Evolutionary conservation across 2,113 vertebrate species (phyloP).

Genomic region (Engystomops pustulosus): DNA sequence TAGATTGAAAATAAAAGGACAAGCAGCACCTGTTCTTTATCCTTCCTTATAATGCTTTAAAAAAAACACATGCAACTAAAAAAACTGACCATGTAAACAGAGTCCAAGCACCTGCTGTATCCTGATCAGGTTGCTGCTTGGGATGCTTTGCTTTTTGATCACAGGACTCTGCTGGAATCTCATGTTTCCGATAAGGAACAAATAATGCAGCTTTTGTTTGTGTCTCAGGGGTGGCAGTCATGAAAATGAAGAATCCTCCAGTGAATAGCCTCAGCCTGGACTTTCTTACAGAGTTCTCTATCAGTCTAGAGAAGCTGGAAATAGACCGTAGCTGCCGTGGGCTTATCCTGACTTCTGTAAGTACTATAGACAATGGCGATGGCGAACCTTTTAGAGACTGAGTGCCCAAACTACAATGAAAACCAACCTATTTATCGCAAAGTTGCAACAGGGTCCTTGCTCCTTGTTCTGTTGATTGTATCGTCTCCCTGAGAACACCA

Average conservation of each 20-base stretch:
- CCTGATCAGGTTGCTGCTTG: neutral
- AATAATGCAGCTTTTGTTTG: neutral
- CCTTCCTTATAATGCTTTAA: too few species aligned
- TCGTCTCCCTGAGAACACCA: too few species aligned
- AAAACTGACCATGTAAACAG: neutral
- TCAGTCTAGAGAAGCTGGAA: conserved; percentile 90
- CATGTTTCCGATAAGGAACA: neutral
- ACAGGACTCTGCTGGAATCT: neutral
- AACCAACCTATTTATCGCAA: too few species aligned
- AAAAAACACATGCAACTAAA: too few species aligned
- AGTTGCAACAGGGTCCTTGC: too few species aligned
- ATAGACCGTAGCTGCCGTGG: conserved; percentile 84
- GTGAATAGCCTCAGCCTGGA: conserved; percentile 92
- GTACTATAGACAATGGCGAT: too few species aligned
- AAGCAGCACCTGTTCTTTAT: too few species aligned
- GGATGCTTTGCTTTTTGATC: neutral
- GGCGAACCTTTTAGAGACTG: too few species aligned
- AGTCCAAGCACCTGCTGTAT: neutral
- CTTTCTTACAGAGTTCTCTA: conserved; percentile 87
- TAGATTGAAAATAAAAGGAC: too few species aligned
- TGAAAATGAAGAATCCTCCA: conserved; percentile 85
- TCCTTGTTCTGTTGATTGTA: too few species aligned
- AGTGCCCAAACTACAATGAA: too few species aligned
- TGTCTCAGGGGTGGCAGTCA: conserved; percentile 78
- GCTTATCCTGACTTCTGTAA: conserved; percentile 87